Evolutionary conservation across 2,797 vertebrate genomes (phyloP).

Genomic region (Sebastiscus albofasciatus): DNA sequence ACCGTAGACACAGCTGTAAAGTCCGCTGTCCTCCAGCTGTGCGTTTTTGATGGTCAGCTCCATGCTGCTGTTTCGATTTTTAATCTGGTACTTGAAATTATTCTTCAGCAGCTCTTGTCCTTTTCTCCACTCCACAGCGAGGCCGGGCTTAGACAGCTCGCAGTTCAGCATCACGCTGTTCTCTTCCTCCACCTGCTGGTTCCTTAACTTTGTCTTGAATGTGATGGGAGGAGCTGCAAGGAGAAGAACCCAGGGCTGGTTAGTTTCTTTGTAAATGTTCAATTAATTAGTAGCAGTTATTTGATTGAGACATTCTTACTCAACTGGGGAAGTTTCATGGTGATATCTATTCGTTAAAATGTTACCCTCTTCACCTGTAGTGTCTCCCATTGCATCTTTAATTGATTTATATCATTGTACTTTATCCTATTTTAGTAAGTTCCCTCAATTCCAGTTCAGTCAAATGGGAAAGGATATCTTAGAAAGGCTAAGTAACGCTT

Average conservation of each 20-base stretch:
- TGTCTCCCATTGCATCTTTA: background rate
- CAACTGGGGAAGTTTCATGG: too few species aligned
- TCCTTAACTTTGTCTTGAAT: conserved; percentile 86
- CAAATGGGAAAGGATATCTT: background rate
- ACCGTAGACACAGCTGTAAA: conserved; percentile 88
- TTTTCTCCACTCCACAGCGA: conserved; percentile 89
- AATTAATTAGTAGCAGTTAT: background rate
- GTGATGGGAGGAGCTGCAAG: conserved; percentile 78
- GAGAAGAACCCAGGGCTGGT: background rate
- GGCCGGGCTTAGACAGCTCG: conserved; percentile 84
- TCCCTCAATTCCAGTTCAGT: background rate
- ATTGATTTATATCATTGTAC: background rate
- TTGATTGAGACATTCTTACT: background rate
- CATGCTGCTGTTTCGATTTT: conserved; percentile 74
- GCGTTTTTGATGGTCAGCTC: conserved; percentile 87
- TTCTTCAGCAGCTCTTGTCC: conserved; percentile 81
- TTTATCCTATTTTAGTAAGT: background rate
- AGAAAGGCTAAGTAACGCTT: background rate
- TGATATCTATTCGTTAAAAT: too few species aligned
- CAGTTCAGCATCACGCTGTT: conserved; percentile 82
- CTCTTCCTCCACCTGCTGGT: conserved; percentile 86
- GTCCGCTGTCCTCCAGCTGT: conserved; percentile 86
- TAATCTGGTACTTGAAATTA: conserved; percentile 89
- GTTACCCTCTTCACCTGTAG: too few species aligned
- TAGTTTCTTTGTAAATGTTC: background rate